phyloP scores from a whole-genome alignment of 2,113 vertebrate genomes.

The Mellivora capensis region DNA sequence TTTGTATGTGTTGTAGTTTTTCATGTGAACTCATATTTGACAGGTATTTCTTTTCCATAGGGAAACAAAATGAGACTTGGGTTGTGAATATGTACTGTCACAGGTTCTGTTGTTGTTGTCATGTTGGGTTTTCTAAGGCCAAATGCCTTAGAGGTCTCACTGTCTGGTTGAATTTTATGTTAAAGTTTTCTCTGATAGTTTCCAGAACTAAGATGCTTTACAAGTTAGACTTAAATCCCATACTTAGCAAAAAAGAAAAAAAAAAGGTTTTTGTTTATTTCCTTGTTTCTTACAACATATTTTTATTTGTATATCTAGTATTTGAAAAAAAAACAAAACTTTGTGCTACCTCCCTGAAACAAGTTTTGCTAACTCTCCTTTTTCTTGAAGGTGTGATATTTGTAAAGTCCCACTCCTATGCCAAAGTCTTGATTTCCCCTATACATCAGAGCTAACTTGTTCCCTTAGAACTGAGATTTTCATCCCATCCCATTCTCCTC shows the following conservation, averaged over 20 bases:
- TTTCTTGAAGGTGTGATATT: not conserved
- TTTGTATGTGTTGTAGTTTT: not conserved
- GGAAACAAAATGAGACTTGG: not conserved
- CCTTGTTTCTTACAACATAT: not conserved
- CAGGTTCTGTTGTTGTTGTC: not conserved
- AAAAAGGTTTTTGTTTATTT: not conserved
- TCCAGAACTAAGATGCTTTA: not conserved
- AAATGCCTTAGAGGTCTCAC: not conserved
- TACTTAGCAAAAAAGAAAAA: not conserved
- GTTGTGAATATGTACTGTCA: not conserved
- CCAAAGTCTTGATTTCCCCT: not conserved
- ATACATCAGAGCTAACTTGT: not conserved
- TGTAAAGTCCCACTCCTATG: not conserved
- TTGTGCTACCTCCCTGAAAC: not conserved
- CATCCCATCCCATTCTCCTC: no score
- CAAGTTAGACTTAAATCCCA: not conserved
- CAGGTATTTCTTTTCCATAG: not conserved
- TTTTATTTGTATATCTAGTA: not conserved
- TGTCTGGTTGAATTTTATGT: not conserved
- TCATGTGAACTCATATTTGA: not conserved
- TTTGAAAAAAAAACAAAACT: not conserved
- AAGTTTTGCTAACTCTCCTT: not conserved
- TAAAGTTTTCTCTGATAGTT: not conserved
- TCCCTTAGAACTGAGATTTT: not conserved
- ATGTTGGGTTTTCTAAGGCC: not conserved